Percentiles rank a stretch among this genome's conserved stretches.
Evolutionary conservation across 1,140 invertebrate species (phyloP).

Genomic region (Coelopa frigida): DNA sequence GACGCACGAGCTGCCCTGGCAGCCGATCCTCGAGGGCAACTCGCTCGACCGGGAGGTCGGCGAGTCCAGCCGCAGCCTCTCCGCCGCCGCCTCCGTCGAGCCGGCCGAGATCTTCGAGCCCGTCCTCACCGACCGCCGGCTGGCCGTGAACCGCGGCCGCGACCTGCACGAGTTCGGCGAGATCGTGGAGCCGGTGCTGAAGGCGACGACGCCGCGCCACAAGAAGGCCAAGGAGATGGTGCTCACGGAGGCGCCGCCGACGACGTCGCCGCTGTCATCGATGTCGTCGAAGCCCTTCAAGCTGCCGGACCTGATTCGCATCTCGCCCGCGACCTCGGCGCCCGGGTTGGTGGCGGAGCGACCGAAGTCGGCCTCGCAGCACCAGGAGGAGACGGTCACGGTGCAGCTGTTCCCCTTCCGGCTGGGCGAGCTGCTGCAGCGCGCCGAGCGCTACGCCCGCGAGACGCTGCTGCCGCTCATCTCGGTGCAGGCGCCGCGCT

Average conservation of each 20-base stretch:
- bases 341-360: background rate
- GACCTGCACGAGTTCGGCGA: constrained; percentile 48
- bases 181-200: constrained; percentile 64
- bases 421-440: constrained; percentile 66
- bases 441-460: constrained; percentile 70
- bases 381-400: constrained; percentile 48
- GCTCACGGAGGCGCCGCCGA: constrained; percentile 8
- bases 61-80: constrained; percentile 56
- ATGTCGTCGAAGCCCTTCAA: background rate
- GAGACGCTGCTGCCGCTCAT: constrained; percentile 66
- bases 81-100: constrained; percentile 51
- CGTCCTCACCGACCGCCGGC: constrained; percentile 28
- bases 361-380: constrained; percentile 4
- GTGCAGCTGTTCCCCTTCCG: constrained; percentile 71
- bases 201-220: constrained; percentile 51
- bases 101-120: constrained; percentile 47
- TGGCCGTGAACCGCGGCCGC: constrained; percentile 23
- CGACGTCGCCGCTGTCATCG: background rate
- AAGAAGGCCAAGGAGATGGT: constrained; percentile 45
- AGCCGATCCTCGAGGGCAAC: constrained; percentile 45
- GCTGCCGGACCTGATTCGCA: no score
- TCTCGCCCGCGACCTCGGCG: no score
- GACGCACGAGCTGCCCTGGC: constrained; percentile 46
- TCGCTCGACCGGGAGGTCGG: constrained; percentile 45
- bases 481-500: constrained; percentile 65